These are phyloP conservation scores for Apostichopus japonicus DNA, from an alignment of 35 echinoderm and acorn worm genomes.

Conservation along the genomic window DNA sequence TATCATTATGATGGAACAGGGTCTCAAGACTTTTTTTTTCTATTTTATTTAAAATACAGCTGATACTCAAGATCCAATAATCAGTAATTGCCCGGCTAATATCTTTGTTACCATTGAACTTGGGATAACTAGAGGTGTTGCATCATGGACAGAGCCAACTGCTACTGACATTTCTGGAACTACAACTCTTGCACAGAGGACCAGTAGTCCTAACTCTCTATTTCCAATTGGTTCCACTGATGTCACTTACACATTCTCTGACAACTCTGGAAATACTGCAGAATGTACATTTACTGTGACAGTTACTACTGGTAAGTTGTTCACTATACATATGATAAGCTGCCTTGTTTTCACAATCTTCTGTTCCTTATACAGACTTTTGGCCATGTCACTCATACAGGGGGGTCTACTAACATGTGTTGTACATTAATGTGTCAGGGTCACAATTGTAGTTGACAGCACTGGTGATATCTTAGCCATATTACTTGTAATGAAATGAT, in stretches of 20 bases:
- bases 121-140: neutral
- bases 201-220: neutral
- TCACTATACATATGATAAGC: neutral
- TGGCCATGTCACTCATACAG: neutral
- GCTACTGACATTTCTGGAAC: conserved; percentile 30
- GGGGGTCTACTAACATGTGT: too few species aligned
- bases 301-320: neutral
- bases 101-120: neutral
- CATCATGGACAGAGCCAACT: conserved; percentile 3
- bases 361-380: neutral
- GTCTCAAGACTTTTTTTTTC: neutral
- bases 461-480: neutral
- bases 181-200: neutral
- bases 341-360: neutral
- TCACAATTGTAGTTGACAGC: neutral
- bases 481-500: too few species aligned
- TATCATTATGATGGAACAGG: too few species aligned
- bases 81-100: neutral
- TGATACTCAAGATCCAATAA: neutral
- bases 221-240: conserved; percentile 14
- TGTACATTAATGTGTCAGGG: too few species aligned
- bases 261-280: neutral
- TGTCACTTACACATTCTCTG: neutral
- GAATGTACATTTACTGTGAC: neutral
- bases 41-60: neutral